Evolutionary conservation across 64 coral and sea anemone genomes (phyloP).

Genomic region (Montipora efflorescens): DNA sequence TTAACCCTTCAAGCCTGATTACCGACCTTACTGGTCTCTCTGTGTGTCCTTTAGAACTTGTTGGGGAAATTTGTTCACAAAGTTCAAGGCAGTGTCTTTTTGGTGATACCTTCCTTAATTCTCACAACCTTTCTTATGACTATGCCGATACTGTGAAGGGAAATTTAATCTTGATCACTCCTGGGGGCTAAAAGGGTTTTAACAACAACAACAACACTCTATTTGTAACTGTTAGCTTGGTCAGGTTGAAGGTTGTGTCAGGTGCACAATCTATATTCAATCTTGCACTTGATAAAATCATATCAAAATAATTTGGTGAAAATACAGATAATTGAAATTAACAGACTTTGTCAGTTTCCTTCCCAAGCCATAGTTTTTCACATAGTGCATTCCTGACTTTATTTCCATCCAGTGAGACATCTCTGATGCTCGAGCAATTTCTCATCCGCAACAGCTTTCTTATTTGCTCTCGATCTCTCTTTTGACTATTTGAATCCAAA

Average conservation of each 20-base stretch:
- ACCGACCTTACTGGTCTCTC: background rate
- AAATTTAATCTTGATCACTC: conserved; percentile 14
- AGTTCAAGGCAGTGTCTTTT: background rate
- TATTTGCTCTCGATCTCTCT: background rate
- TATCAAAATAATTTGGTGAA: conserved; percentile 50
- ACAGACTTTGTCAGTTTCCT: conserved; percentile 32
- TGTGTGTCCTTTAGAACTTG: background rate
- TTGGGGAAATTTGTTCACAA: conserved; percentile 5
- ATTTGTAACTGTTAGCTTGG: conserved; percentile 38
- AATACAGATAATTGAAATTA: conserved; percentile 15
- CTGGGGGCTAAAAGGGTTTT: background rate
- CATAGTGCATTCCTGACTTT: conserved; percentile 51
- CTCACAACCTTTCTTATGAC: conserved; percentile 14
- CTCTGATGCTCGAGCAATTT: conserved; percentile 14
- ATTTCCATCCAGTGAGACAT: conserved; percentile 10
- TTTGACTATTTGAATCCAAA: background rate
- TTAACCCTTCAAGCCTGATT: background rate
- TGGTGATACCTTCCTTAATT: conserved; percentile 2
- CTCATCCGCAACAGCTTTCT: conserved; percentile 53
- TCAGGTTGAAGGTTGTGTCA: conserved; percentile 41
- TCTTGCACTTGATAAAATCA: conserved; percentile 57
- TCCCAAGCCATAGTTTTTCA: conserved; percentile 62
- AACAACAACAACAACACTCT: background rate
- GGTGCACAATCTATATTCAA: conserved; percentile 33
- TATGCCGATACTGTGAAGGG: conserved; percentile 15